Conservation (phyloP, 1,140 invertebrate genomes). For the Aphis gossypii region DNA sequence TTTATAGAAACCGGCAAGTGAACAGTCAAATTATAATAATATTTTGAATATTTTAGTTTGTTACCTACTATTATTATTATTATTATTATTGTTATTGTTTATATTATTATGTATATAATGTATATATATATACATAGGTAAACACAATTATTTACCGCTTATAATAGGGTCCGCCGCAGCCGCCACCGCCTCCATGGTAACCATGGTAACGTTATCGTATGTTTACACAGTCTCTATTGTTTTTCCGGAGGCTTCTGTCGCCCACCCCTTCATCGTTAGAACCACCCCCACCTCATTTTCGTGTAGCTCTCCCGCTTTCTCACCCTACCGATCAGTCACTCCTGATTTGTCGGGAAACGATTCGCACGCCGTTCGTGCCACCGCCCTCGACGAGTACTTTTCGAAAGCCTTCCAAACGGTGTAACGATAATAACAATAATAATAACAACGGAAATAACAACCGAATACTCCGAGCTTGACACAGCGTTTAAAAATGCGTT, state of each 20-base stretch:
- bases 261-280: neutral
- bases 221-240: slow-evolving; percentile 60
- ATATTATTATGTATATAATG: neutral
- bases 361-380: neutral
- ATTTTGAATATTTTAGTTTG: neutral
- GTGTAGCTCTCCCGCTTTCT: neutral
- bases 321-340: neutral
- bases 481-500: neutral
- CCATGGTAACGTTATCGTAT: slow-evolving; percentile 61
- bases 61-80: neutral
- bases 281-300: neutral
- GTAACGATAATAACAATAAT: neutral
- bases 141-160: slow-evolving; percentile 51
- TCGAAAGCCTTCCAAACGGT: neutral
- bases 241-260: slow-evolving; percentile 45
- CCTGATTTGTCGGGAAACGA: neutral
- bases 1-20: neutral
- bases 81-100: neutral
- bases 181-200: slow-evolving; percentile 21
- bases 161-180: slow-evolving; percentile 37
- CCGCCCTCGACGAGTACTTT: neutral
- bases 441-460: neutral
- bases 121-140: slow-evolving; percentile 2
- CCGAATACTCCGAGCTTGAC: neutral
- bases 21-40: neutral